Conservation (phyloP, 1,140 invertebrate species). For the Drosophila cardini region DNA sequence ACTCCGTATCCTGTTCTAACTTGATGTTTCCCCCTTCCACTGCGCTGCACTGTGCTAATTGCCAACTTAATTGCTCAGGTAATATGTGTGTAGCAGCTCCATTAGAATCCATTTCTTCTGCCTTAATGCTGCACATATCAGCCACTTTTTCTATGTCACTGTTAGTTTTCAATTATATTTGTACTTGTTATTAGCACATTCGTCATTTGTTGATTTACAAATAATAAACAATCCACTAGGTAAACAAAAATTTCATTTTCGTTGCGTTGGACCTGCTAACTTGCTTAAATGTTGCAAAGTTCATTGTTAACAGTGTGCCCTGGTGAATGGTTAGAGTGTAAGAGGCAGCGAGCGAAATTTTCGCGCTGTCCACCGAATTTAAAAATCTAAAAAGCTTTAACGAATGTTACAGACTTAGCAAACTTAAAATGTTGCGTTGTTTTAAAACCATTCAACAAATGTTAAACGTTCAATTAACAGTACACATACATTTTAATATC, state of each 20-base stretch:
- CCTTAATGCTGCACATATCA: constrained; percentile 7
- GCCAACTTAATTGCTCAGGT: constrained; percentile 16
- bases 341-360: neutral
- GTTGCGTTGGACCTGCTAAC: constrained; percentile 12
- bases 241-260: constrained; percentile 8
- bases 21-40: neutral
- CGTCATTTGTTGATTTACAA: neutral
- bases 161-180: neutral
- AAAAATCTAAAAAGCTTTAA: neutral
- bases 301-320: neutral
- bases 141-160: neutral
- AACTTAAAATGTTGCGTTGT: too few relatives aligned
- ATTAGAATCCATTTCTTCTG: constrained; percentile 2
- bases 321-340: constrained; percentile 7
- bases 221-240: constrained; percentile 10
- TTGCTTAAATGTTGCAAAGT: neutral
- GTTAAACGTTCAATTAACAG: too few relatives aligned
- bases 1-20: constrained; percentile 2
- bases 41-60: neutral
- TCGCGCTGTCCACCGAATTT: neutral
- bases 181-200: neutral
- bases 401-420: too few relatives aligned
- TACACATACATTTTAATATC: too few relatives aligned
- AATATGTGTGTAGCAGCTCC: neutral
- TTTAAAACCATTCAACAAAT: too few relatives aligned